These are phyloP conservation scores for Drosophila takahashii DNA, from an alignment of 1,140 invertebrate species.

Conservation along the genomic window DNA sequence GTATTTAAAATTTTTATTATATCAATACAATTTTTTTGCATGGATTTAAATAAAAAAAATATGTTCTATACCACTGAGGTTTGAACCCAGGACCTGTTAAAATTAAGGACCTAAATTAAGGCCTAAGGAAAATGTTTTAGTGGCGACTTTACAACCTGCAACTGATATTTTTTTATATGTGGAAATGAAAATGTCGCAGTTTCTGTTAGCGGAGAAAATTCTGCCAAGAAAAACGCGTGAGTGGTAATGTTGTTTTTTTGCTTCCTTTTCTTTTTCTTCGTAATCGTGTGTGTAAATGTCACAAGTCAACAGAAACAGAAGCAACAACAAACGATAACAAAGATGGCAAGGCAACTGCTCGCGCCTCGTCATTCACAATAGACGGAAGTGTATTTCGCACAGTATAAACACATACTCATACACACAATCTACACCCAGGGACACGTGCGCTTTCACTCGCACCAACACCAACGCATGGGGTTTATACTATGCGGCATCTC, in stretches of 20 bases:
- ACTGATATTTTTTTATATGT: background rate
- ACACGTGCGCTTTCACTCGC: conserved; percentile 76
- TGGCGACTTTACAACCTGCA: too few species aligned
- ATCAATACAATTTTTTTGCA: too few species aligned
- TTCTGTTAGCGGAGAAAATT: conserved; percentile 39
- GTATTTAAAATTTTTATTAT: too few species aligned
- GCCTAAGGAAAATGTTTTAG: too few species aligned
- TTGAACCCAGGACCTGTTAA: background rate
- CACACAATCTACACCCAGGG: conserved; percentile 37
- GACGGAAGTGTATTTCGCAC: conserved; percentile 74
- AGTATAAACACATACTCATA: background rate
- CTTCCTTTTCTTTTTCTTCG: conserved; percentile 6
- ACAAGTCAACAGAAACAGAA: conserved; percentile 66
- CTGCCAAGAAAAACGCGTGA: conserved; percentile 40
- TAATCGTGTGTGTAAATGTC: conserved; percentile 56
- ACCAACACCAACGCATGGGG: conserved; percentile 34
- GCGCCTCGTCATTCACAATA: conserved; percentile 70
- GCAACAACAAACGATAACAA: conserved; percentile 66
- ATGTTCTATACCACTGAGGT: background rate
- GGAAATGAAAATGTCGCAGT: conserved; percentile 51
- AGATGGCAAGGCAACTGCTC: conserved; percentile 47
- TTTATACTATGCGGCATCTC: conserved; percentile 59
- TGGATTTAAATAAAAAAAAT: too few species aligned
- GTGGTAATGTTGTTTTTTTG: conserved; percentile 1
- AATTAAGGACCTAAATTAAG: too few species aligned